Percentiles rank a stretch among this genome's conserved stretches.
These are phyloP conservation scores for Drosophila paulistorum DNA, from an alignment of 1,140 invertebrate species.

Conservation along the genomic window DNA sequence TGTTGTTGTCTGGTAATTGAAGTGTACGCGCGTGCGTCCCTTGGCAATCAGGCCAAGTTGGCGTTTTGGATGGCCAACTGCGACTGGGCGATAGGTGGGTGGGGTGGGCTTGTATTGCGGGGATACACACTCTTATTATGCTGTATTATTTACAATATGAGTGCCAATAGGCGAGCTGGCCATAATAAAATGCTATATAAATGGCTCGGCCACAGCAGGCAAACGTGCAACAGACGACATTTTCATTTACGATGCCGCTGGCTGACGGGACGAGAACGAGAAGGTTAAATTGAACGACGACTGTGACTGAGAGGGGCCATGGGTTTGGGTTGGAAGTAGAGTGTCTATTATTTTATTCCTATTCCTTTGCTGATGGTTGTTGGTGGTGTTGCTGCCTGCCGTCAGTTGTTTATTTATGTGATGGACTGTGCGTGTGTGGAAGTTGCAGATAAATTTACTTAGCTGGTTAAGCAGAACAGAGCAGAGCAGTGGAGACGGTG, in stretches of 20 bases:
- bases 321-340: conserved; percentile 13
- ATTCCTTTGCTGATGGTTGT: conserved; percentile 15
- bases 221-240: conserved; percentile 70
- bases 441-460: conserved; percentile 74
- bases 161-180: conserved; percentile 31
- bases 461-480: conserved; percentile 41
- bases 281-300: conserved; percentile 42
- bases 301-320: background rate
- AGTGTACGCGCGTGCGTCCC: conserved; percentile 67
- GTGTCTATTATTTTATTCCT: conserved; percentile 77
- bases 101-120: background rate
- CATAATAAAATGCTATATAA: conserved; percentile 67
- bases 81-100: background rate
- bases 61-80: conserved; percentile 34
- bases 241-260: conserved; percentile 66
- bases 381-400: conserved; percentile 38
- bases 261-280: conserved; percentile 21
- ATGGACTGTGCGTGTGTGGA: conserved; percentile 63
- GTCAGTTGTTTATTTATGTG: conserved; percentile 77
- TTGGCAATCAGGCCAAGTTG: conserved; percentile 46
- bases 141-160: conserved; percentile 77
- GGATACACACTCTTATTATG: conserved; percentile 46
- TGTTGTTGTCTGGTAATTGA: conserved; percentile 57
- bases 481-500: background rate
- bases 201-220: conserved; percentile 33